Evolutionary conservation across 2,888 invertebrate species (phyloP).

Genomic region (Drosophila formosana): DNA sequence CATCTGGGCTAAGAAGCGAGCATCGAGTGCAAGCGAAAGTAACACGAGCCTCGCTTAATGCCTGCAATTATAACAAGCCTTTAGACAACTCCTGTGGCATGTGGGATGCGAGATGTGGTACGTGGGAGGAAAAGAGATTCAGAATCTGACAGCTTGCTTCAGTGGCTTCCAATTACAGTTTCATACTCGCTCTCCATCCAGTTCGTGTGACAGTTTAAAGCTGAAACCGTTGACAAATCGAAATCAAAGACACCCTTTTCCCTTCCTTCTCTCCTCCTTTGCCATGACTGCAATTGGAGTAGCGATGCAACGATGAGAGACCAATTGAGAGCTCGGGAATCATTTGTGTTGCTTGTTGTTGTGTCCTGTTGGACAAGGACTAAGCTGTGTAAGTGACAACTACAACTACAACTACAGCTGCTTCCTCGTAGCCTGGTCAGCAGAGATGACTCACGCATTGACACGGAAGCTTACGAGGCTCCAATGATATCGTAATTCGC

Average conservation of each 20-base stretch:
- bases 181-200: neutral
- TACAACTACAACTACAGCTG: constrained; percentile 11
- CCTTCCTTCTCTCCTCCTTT: neutral
- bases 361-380: constrained; percentile 60
- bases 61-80: constrained; percentile 22
- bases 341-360: constrained; percentile 34
- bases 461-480: constrained; percentile 50
- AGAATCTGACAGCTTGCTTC: constrained; percentile 44
- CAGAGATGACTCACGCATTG: constrained; percentile 30
- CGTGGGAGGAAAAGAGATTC: constrained; percentile 1
- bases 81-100: constrained; percentile 15
- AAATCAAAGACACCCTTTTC: constrained; percentile 46
- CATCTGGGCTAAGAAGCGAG: constrained; percentile 33
- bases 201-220: constrained; percentile 38
- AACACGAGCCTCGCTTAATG: constrained; percentile 24
- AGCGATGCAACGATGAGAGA: constrained; percentile 34
- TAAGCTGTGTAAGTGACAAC: constrained; percentile 55
- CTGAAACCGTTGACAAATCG: constrained; percentile 56
- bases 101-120: constrained; percentile 23
- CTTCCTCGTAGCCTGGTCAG: constrained; percentile 16
- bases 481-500: constrained; percentile 52
- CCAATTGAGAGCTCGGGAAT: constrained; percentile 50
- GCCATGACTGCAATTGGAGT: constrained; percentile 22
- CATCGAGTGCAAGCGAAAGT: constrained; percentile 31
- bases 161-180: constrained; percentile 67